phyloP scores from a whole-genome alignment of 2,888 invertebrate species.

The Neria commutata region DNA sequence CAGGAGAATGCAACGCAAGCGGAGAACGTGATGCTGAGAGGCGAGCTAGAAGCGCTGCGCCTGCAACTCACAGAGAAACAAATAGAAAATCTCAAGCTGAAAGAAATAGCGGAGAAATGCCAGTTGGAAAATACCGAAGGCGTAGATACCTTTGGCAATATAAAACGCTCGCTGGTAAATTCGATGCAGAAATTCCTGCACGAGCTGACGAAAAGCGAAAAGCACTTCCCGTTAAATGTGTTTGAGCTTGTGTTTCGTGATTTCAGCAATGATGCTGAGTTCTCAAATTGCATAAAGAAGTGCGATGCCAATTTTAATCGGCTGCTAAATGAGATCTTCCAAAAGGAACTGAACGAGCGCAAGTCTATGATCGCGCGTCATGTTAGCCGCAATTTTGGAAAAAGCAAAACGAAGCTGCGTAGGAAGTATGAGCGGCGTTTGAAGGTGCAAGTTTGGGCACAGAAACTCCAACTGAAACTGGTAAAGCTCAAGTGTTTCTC shows the following conservation, averaged over 20 bases:
- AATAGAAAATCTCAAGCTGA: constrained; percentile 36
- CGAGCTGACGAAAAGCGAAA: constrained; percentile 15
- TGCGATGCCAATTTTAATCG: constrained; percentile 37
- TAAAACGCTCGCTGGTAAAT: constrained; percentile 25
- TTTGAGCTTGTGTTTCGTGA: constrained; percentile 29
- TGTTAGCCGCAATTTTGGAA: constrained; percentile 33
- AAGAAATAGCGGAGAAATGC: constrained; percentile 32
- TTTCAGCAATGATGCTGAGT: constrained; percentile 25
- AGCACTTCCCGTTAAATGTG: constrained; percentile 22
- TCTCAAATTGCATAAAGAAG: constrained; percentile 20
- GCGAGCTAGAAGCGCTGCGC: constrained; percentile 32
- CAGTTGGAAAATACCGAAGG: constrained; percentile 19
- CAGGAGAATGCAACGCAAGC: constrained; percentile 24
- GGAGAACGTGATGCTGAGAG: constrained; percentile 28
- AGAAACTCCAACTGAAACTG: constrained; percentile 38
- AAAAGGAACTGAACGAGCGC: constrained; percentile 23
- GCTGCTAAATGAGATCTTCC: constrained; percentile 29
- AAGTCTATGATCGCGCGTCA: constrained; percentile 28
- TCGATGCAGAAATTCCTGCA: constrained; percentile 20
- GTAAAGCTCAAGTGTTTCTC: constrained; percentile 41
- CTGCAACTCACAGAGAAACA: constrained; percentile 35
- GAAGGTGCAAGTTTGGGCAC: constrained; percentile 32
- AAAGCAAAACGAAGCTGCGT: constrained; percentile 31
- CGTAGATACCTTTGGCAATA: constrained; percentile 15
- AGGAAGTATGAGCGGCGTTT: constrained; percentile 36